Evolutionary conservation across 2,888 invertebrate genomes (phyloP), one percentile per base, ranked within the genome.

Genomic region (Volucella inflata): DNA sequence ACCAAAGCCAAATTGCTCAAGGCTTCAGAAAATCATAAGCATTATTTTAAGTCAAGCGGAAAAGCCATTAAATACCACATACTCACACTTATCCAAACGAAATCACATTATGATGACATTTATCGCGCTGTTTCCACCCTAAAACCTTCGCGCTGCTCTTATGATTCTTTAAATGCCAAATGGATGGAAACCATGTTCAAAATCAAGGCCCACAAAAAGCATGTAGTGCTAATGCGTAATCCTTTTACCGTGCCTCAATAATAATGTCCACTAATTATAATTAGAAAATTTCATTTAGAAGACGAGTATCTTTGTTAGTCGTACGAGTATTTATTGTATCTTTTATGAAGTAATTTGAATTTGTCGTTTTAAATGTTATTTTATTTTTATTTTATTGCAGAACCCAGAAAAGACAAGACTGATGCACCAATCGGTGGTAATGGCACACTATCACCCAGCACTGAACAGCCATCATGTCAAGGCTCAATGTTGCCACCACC

Each of bases 341-440:
- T 30, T 30, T 30, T 30, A 1, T 30, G 6, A 30, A 30, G 21
- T 21, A 16, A 48, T 10, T 44, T 11, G 11, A 36, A 14, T 12
- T 65, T 36, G 64, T 6, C 50, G 11, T 44, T 8, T 30, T 57
- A 59, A 60, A 16, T 77, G 14, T 46, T 44, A n/a, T 59, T 50
- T 62, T 42, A 87, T 81, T 89, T 89, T 88, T 87, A 89, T 91
- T 92, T 92, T 88, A 90, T 95, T 95, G 44, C 95, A 97, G 97
- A 97, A 95, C 96, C 96, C 95, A 96, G 96, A 94, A 97, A 97
- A 95, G 97, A 97, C 94, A 97, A 97, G 95, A 95, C 95, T 95
- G 97, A 97, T 93, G 94, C 91, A 90, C 91, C 90, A 89, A 90
- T 91, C 88, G 91, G 91, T 90, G 91, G 91, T 89, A 94, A 94